phyloP scores from a whole-genome alignment of 2,888 invertebrate genomes.

The Frankliniella fusca region DNA sequence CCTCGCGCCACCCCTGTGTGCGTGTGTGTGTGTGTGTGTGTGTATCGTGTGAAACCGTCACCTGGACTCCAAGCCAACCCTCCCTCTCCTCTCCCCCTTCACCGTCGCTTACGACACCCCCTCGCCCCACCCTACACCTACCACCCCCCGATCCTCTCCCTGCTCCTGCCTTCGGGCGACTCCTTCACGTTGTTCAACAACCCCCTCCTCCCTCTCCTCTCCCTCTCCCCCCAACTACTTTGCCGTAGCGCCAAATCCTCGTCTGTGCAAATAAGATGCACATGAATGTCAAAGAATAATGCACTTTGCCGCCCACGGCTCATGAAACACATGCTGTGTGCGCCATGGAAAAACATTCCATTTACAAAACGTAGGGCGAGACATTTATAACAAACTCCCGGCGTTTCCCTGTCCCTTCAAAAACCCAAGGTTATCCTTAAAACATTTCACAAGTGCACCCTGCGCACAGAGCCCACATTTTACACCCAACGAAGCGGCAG shows the following conservation, averaged over 20 bases:
- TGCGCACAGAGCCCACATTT: no score
- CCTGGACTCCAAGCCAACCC: not conserved
- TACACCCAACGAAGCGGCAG: no score
- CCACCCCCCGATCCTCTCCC: not conserved
- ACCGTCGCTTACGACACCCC: not conserved
- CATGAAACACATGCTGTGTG: no score
- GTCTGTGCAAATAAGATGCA: no score
- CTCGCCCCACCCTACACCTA: not conserved
- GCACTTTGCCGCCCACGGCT: no score
- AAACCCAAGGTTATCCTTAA: no score
- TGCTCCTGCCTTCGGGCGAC: not conserved
- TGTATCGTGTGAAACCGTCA: slow-evolving; percentile 5
- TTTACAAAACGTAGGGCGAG: not conserved
- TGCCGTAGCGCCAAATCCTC: not conserved
- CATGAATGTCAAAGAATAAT: no score
- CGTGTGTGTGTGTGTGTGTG: not conserved
- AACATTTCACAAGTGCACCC: no score
- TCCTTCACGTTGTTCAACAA: not conserved
- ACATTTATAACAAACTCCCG: no score
- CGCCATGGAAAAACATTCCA: not conserved
- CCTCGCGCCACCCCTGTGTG: not conserved
- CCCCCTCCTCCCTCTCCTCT: not conserved
- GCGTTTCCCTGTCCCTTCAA: no score
- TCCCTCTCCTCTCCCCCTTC: not conserved
- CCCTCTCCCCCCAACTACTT: not conserved